Base-by-base conservation (phyloP, 2,797 vertebrate genomes). In the Aselliscus stoliczkanus region DNA sequence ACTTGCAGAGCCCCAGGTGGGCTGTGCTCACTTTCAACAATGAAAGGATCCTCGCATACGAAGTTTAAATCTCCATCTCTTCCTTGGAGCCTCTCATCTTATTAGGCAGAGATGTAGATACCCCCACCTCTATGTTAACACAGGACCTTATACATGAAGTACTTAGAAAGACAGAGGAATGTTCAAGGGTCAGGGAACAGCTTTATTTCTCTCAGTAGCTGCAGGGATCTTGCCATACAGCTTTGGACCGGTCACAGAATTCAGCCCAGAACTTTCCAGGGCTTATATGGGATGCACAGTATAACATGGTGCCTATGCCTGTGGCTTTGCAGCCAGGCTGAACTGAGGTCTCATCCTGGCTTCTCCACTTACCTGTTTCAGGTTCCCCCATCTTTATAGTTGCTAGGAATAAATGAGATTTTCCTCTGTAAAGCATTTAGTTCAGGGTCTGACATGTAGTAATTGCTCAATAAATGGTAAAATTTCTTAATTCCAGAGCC, bases 391-490 rank as follows among this genome's bases (percentile, higher is more conserved):
- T 81, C 42, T 73, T 92, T 64, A 31, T 79, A 94, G 65, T 64
- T 65, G 39, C 27, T 64, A 42, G 47, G 15, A 88, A 25, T 62
- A 82, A 82, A 42, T 91, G 73, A 70, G 31, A 62, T 75, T 91
- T 93, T 76, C 50, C 47, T 83, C 54, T 39, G 5, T n/a, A 37
- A 93, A 89, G 6, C 29, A 54, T 83, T 92, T 47, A 25, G 60
- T 77, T 82, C 42, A 58, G 60, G 25, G 20, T 72, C 83, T 58
- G 42, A 15, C 8, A 14, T 69, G 23, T 31, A 62, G 81, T 79
- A 31, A 79, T 54, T 90, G 39, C 64, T 90, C 75, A 47, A 23
- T 54, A 27, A 86, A n/a, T 81, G 76, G 39, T 52, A 56, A 86
- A 27, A 77, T 89, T 52, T 89, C 54, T 67, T 92, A 58, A 70